Conservation (phyloP, 2,797 vertebrate genomes). For the Gouania willdenowi region DNA sequence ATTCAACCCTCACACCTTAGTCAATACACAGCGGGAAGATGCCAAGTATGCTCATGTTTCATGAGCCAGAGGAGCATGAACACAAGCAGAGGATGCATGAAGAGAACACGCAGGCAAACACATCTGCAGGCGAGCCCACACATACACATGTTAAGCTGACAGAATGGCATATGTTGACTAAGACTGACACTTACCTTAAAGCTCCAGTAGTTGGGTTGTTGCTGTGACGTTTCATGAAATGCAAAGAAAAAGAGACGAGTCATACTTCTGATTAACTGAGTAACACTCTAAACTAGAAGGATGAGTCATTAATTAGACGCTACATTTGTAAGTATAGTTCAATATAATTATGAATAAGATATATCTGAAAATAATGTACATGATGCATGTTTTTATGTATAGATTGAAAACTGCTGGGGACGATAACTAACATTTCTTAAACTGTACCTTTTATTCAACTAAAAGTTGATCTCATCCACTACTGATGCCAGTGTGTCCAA, state of each 20-base stretch:
- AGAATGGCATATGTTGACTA: constrained; percentile 42
- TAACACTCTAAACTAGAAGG: no score
- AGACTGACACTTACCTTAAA: constrained; percentile 96
- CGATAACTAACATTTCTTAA: no score
- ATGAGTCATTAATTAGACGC: no score
- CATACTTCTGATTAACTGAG: constrained; percentile 20
- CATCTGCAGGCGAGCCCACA: no score
- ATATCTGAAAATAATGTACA: no score
- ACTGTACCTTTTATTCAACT: no score
- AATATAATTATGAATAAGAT: no score
- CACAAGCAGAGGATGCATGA: constrained; percentile 19
- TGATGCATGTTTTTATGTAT: no score
- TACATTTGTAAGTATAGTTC: no score
- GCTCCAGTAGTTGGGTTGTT: constrained; percentile 99
- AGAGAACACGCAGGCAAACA: constrained; percentile 11
- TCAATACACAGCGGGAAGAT: constrained; percentile 14
- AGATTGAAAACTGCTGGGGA: no score
- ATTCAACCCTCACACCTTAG: neutral
- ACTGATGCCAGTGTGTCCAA: no score
- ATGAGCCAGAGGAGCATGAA: constrained; percentile 11
- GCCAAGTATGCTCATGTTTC: constrained; percentile 21
- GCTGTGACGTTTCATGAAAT: constrained; percentile 62
- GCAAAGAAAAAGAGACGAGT: constrained; percentile 29
- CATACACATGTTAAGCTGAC: constrained; percentile 20
- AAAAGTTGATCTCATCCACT: no score